Conservation (phyloP, 2,888 invertebrate species). For the Pachliopta kotzebuea region DNA sequence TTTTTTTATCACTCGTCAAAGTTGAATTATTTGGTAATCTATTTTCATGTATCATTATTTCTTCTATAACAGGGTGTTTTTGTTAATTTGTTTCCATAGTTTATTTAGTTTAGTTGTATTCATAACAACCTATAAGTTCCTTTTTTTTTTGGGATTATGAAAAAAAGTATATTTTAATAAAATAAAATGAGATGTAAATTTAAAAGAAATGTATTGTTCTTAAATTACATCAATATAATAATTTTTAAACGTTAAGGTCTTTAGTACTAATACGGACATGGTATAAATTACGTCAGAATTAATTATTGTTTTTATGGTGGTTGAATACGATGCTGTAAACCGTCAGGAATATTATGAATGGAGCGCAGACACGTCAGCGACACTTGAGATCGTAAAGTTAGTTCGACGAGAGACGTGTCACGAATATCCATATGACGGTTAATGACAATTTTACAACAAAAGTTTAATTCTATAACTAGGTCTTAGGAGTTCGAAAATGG, state of each 20-base stretch:
- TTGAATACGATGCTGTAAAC: constrained; percentile 63
- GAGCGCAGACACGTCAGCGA: constrained; percentile 17
- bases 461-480: neutral
- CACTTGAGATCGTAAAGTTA: constrained; percentile 26
- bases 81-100: too few species aligned
- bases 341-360: constrained; percentile 54
- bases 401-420: constrained; percentile 11
- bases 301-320: constrained; percentile 27
- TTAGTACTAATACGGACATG: constrained; percentile 14
- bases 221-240: neutral
- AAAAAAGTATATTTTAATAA: neutral
- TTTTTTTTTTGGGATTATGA: neutral
- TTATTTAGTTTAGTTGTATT: too few species aligned
- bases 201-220: neutral
- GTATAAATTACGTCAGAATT: constrained; percentile 24
- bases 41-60: too few species aligned
- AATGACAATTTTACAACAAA: neutral
- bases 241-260: constrained; percentile 8
- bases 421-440: constrained; percentile 7
- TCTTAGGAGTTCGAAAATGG: too few species aligned
- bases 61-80: too few species aligned
- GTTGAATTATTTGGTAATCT: too few species aligned
- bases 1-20: too few species aligned
- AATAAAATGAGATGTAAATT: neutral
- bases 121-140: neutral